Conservation (phyloP, 1,140 invertebrate species). For the Trissolcus basalis region DNA sequence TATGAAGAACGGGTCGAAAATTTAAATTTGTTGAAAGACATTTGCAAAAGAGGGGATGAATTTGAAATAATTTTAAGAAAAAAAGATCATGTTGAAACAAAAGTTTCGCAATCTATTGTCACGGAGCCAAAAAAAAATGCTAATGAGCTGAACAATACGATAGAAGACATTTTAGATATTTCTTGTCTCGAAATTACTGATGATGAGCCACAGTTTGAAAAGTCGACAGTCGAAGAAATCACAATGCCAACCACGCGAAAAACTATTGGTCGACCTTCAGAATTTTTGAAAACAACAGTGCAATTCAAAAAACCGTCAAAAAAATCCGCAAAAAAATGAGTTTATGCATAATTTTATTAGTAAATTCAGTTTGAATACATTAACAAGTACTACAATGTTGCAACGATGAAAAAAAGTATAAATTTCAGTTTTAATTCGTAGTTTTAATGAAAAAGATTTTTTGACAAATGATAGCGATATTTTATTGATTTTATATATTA, state of each 20-base stretch:
- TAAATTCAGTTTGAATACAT: no score
- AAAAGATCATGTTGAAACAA: not conserved
- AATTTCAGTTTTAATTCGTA: no score
- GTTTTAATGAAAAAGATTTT: no score
- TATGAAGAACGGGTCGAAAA: conserved; percentile 10
- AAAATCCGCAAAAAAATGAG: conserved; percentile 3
- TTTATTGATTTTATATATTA: no score
- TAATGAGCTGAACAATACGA: not conserved
- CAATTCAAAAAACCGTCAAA: not conserved
- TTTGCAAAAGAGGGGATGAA: conserved; percentile 3
- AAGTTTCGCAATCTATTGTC: no score
- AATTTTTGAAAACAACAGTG: conserved; percentile 4
- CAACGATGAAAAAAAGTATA: no score
- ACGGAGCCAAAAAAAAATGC: not conserved
- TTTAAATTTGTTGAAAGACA: conserved; percentile 17
- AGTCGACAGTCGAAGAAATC: not conserved
- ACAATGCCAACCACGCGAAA: conserved; percentile 1
- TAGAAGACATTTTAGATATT: conserved; percentile 18
- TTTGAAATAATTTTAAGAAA: conserved; percentile 6
- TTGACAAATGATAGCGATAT: no score
- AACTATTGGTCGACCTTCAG: conserved; percentile 8
- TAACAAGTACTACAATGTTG: no score
- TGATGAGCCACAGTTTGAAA: no score
- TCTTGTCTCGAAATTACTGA: conserved; percentile 2
- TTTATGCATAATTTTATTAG: not conserved